A percentile compares a stretch with the other conserved stretches of the same genome.
Evolutionary conservation across 2,113 vertebrate species (phyloP).

Genomic region (Glareola pratincola): DNA sequence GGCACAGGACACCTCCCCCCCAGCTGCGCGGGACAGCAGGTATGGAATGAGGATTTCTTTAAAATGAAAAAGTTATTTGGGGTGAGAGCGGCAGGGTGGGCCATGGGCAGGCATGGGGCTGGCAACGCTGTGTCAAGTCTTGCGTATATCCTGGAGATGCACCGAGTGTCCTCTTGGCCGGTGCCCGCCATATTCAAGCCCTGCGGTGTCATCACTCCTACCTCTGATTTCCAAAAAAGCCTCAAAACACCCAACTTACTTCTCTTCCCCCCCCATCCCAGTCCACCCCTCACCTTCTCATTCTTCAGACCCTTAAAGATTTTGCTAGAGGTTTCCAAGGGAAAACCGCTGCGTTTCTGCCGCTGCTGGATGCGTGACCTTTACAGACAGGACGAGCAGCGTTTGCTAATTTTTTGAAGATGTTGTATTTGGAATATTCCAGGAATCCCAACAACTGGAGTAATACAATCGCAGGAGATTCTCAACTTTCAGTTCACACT

Average conservation of each 20-base stretch:
- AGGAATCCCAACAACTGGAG: constrained; percentile 51
- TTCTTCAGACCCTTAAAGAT: background rate
- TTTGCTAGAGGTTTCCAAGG: background rate
- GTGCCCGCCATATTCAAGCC: background rate
- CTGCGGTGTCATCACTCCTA: background rate
- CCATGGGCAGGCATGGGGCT: fast-evolving
- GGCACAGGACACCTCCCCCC: background rate
- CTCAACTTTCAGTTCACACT: constrained; percentile 45
- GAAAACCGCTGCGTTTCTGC: fast-evolving
- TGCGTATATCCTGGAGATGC: fast-evolving
- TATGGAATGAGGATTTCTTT: fast-evolving
- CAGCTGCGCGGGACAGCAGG: background rate
- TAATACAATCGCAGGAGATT: background rate
- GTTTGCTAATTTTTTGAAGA: background rate
- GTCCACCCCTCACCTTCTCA: background rate
- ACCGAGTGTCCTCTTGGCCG: background rate
- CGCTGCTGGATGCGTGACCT: background rate
- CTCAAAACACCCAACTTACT: background rate
- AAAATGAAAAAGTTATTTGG: background rate
- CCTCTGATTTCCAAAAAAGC: background rate
- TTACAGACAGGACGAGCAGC: background rate
- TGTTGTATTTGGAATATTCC: constrained; percentile 15
- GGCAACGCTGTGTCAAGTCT: background rate
- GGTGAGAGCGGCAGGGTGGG: background rate
- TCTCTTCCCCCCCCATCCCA: background rate